Evolutionary conservation across 2,888 invertebrate genomes (phyloP).

Genomic region (Drosophila birchii): DNA sequence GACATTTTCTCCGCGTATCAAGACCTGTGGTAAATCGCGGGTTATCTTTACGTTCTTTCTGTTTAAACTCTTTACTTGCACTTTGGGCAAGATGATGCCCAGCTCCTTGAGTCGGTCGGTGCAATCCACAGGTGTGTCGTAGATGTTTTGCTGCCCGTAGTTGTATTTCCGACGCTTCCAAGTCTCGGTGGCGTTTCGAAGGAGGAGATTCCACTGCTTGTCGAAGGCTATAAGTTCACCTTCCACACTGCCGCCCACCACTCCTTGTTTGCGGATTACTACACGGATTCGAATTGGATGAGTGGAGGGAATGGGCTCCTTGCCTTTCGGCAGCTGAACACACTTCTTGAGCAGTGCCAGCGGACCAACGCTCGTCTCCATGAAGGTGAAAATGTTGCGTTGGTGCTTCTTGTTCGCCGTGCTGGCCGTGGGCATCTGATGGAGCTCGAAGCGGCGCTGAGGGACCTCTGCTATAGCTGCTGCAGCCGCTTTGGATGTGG

Average conservation of each 20-base stretch:
- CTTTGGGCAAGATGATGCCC: conserved; percentile 86
- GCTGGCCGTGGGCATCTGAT: conserved; percentile 84
- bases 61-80: conserved; percentile 86
- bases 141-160: conserved; percentile 78
- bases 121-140: conserved; percentile 81
- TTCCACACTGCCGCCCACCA: conserved; percentile 91
- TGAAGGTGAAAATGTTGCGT: conserved; percentile 84
- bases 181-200: conserved; percentile 92
- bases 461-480: not conserved
- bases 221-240: conserved; percentile 95
- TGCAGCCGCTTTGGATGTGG: not conserved
- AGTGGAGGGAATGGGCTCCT: not conserved
- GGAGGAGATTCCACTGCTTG: conserved; percentile 96
- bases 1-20: conserved; percentile 92
- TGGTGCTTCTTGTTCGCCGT: conserved; percentile 53
- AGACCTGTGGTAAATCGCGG: conserved; percentile 88
- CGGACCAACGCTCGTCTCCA: conserved; percentile 88
- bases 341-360: conserved; percentile 87
- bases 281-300: conserved; percentile 62
- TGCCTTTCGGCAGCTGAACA: conserved; percentile 41
- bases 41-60: conserved; percentile 89
- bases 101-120: conserved; percentile 84
- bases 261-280: conserved; percentile 89
- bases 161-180: conserved; percentile 88
- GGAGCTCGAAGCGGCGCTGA: conserved; percentile 84